Evolutionary conservation across 2,888 invertebrate species (phyloP), one percentile per base, ranked within the genome.

Genomic region (Stenodera caucasica): DNA sequence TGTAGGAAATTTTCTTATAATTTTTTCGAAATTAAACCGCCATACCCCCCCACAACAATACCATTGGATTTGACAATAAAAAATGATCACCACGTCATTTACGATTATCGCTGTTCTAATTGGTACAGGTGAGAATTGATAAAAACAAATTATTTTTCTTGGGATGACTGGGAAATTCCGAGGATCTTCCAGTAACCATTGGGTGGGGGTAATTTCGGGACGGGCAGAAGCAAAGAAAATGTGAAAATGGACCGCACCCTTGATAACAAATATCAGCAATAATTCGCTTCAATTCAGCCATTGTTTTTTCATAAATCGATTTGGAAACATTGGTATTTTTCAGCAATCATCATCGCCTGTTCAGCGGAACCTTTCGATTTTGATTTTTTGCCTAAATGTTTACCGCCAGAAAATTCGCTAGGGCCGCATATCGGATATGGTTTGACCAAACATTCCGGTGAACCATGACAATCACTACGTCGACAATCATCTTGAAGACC

Each of bases 401-500:
- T 80, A 0, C 75, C 77, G 57, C 74, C 71, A 49, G 74, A 72
- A 63, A 74, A 80, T 60, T 76, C 72, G 51, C 78, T 78, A 0
- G 84, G 84, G 29, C 81, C 81, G 65, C 85, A 85, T 8, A 77
- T 79, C 0, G 84, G 83, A n/a, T 75, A 69, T 1, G 84, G 84
- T 59, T 78, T 76, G 49, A 79, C 80, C 63, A 82, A 73, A 68
- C 85, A 84, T 29, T 77, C 79, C 0, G 82, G 82, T 6, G 81
- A 77, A 37, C 84, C 84, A 57, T 81, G 82, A 67, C 86, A 86
- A 30, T 80, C 78, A 0, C 81, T 79, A 55, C 86, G 78, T 0
- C 81, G 84, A 70, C 86, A 87, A 63, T 85, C 83, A 58, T 86
- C 83, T 72, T 87, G 87, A 15, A 87, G 77, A 12, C 86, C 86